Evolutionary conservation across 2,888 invertebrate species (phyloP).

Genomic region (Mimas tiliae): DNA sequence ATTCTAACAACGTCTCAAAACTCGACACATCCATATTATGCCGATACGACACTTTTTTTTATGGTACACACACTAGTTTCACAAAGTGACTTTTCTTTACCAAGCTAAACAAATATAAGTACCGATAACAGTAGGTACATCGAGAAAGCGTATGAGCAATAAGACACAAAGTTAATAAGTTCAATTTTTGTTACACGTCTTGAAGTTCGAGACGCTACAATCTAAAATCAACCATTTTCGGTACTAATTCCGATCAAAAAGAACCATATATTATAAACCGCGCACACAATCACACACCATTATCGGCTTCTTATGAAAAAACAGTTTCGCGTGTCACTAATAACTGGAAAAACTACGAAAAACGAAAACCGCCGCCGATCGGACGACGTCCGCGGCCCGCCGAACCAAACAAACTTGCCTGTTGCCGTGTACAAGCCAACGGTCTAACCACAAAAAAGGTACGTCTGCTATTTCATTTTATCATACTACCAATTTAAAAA

Average conservation of each 20-base stretch:
- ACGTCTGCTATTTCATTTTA: slow-evolving; percentile 61
- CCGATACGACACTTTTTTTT: not conserved
- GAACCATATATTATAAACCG: slow-evolving; percentile 43
- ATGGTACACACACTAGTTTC: not conserved
- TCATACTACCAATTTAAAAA: slow-evolving; percentile 58
- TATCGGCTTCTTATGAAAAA: slow-evolving; percentile 49
- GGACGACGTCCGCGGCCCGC: slow-evolving; percentile 68
- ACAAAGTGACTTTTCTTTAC: not conserved
- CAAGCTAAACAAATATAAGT: slow-evolving; percentile 3
- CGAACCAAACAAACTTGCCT: slow-evolving; percentile 72
- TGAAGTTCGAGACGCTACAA: slow-evolving; percentile 43
- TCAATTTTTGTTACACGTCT: slow-evolving; percentile 60
- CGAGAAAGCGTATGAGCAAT: slow-evolving; percentile 57
- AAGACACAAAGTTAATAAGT: slow-evolving; percentile 55
- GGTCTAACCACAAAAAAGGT: slow-evolving; percentile 45
- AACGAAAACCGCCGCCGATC: slow-evolving; percentile 59
- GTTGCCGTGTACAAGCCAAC: slow-evolving; percentile 45
- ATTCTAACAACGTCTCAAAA: not conserved
- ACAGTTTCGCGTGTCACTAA: slow-evolving; percentile 58
- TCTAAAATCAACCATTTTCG: slow-evolving; percentile 37
- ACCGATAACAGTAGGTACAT: slow-evolving; percentile 35
- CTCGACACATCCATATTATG: not conserved
- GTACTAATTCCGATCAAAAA: slow-evolving; percentile 56
- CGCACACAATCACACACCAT: slow-evolving; percentile 64
- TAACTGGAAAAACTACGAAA: slow-evolving; percentile 62